A percentile compares a stretch with the other conserved stretches of the same genome.
Evolutionary conservation across 2,113 vertebrate species (phyloP).

Genomic region (Xenopus borealis): DNA sequence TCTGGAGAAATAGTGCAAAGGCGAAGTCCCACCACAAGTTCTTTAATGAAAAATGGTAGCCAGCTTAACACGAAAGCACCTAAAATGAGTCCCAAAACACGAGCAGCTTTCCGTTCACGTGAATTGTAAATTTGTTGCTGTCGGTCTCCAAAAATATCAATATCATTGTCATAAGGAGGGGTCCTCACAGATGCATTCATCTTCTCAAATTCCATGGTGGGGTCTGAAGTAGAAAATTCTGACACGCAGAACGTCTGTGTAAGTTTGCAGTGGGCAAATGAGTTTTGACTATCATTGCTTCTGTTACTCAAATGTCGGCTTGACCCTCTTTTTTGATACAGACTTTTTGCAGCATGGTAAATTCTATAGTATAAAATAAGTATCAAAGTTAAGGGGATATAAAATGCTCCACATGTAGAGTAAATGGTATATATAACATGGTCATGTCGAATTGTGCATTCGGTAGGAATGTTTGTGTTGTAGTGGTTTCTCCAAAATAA

Average conservation of each 20-base stretch:
- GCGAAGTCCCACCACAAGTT: constrained; percentile 77
- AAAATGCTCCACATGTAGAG: constrained; percentile 84
- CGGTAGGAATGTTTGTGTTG: constrained; percentile 52
- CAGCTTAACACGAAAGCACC: constrained; percentile 86
- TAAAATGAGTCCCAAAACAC: constrained; percentile 82
- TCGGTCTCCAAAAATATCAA: constrained; percentile 64
- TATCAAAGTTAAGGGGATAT: constrained; percentile 83
- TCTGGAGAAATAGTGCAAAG: constrained; percentile 68
- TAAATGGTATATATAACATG: constrained; percentile 85
- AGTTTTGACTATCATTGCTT: constrained; percentile 79
- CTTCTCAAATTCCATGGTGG: constrained; percentile 68
- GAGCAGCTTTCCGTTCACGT: constrained; percentile 81
- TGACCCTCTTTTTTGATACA: constrained; percentile 85
- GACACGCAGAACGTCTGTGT: constrained; percentile 79
- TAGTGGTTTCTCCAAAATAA: constrained; percentile 79
- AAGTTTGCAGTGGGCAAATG: constrained; percentile 73
- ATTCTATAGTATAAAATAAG: constrained; percentile 87
- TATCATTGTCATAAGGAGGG: constrained; percentile 67
- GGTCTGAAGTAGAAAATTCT: constrained; percentile 75
- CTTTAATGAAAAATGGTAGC: constrained; percentile 89
- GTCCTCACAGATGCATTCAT: constrained; percentile 58
- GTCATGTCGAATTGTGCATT: constrained; percentile 79
- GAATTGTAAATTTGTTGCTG: constrained; percentile 76
- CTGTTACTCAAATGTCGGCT: constrained; percentile 79
- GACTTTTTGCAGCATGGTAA: constrained; percentile 79